A percentile compares a stretch with the other conserved stretches of the same genome.
These are phyloP conservation scores for Caerostris darwini DNA, from an alignment of 1,140 invertebrate genomes.

Conservation along the genomic window DNA sequence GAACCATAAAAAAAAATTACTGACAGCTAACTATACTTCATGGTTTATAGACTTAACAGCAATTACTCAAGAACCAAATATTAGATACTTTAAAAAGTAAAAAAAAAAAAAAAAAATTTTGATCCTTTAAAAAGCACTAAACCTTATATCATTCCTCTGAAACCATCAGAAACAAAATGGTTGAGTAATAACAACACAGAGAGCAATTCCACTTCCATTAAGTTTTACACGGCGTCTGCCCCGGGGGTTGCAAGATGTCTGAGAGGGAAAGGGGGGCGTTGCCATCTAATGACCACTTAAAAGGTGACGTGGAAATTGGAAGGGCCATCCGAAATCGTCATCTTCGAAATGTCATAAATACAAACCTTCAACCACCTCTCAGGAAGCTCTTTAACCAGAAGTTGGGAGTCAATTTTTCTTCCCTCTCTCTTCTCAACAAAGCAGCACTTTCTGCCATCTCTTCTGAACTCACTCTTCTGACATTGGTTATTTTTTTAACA, in stretches of 20 bases:
- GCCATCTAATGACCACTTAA: conserved; percentile 32
- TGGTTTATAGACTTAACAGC: no score
- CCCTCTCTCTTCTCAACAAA: not conserved
- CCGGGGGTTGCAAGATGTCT: not conserved
- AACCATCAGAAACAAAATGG: no score
- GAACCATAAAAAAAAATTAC: no score
- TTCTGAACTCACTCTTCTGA: conserved; percentile 42
- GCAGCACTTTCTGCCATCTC: not conserved
- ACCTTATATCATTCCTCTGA: no score
- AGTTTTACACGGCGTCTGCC: not conserved
- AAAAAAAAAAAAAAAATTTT: no score
- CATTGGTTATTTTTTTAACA: conserved; percentile 59
- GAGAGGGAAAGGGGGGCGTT: not conserved
- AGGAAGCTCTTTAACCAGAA: not conserved
- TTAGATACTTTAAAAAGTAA: no score
- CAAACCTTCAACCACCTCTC: not conserved
- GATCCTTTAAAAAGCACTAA: no score
- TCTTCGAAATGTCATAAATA: conserved; percentile 51
- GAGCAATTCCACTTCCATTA: not conserved
- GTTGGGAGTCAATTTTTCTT: conserved; percentile 1
- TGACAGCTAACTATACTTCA: no score
- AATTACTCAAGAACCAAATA: no score
- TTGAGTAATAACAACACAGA: not conserved
- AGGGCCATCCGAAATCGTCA: not conserved
- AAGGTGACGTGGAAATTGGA: not conserved